Evolutionary conservation across 2,113 vertebrate genomes (phyloP), one percentile per base, ranked within the genome.

Genomic region (Melanotaenia duboulayi): DNA sequence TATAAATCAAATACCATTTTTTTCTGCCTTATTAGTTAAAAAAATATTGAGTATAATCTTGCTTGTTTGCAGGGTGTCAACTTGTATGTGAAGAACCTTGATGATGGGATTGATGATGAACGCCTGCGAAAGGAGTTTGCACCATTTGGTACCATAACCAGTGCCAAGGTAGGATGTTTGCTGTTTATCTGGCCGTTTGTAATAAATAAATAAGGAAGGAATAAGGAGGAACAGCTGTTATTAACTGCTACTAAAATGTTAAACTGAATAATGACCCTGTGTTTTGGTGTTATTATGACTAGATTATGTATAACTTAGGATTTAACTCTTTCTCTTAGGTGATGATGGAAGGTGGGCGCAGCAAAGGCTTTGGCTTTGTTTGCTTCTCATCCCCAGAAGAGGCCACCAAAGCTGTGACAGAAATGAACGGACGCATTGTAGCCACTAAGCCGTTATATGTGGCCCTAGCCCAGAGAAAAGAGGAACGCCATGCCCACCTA

Each of bases 361-460:
- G 97, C 92, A 99, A 96, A 92, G 98, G 98, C 4, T 99, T 99
- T 73, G 98, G 98, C 50, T 99, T 99, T 68, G 98, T 99, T 4
- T 99, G 98, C 91, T 99, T 99, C 91, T 99, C 97, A 0, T 99
- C 97, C 10, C 97, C 97, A 32, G 98, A 99, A 91, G 98, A 99
- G 90, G 98, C 98, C 89, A 98, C 97, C 54, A 99, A 99, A 91
- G 97, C 98, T 7, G 97, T 99, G 84, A 98, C 97, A 6, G 97
- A 99, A 90, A 99, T 99, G 97, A 99, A 98, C 24, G 97, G 98
- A 23, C 95, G 97, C 87, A 98, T 99, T 59, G 97, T 99, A 75
- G 96, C 96, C 91, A 98, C 97, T 64, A 99, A 99, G 90, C 97
- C 97, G 7, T 78, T 99, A 20, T 99, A 98, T 25, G 97, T 99